Conservation (phyloP, 1,140 invertebrate species). For the Meloidogyne floridensis region DNA sequence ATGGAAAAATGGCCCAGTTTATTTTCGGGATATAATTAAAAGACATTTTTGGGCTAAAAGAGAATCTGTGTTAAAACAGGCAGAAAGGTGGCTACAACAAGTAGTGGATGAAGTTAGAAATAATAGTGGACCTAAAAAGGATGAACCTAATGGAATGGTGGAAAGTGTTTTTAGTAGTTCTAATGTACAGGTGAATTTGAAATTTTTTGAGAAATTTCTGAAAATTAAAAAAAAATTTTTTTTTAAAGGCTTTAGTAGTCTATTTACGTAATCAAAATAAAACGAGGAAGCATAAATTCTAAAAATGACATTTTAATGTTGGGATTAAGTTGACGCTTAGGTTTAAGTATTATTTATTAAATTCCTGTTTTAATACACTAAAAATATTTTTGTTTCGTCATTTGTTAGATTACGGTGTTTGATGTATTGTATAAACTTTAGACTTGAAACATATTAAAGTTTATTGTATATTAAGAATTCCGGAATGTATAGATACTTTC, state of each 20-base stretch:
- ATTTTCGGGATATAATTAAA: constrained; percentile 77
- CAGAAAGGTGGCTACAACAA: constrained; percentile 64
- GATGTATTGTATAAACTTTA: too few species aligned
- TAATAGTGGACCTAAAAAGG: background rate
- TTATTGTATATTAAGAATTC: too few species aligned
- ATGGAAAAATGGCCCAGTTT: constrained; percentile 76
- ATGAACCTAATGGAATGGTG: background rate
- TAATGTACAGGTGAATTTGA: constrained; percentile 15
- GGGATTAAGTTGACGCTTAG: too few species aligned
- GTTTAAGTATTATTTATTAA: too few species aligned
- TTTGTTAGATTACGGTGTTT: too few species aligned
- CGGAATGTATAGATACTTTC: too few species aligned
- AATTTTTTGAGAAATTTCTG: background rate
- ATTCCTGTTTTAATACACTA: too few species aligned
- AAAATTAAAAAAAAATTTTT: background rate
- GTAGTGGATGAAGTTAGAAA: constrained; percentile 26
- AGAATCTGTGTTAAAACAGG: constrained; percentile 83
- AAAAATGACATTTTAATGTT: too few species aligned
- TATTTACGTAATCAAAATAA: background rate
- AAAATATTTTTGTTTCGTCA: too few species aligned
- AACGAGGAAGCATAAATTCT: background rate
- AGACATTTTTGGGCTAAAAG: constrained; percentile 92
- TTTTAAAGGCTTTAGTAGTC: background rate
- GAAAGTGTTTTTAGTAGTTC: constrained; percentile 31
- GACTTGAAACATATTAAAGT: too few species aligned